Conservation (phyloP, 2,797 vertebrate species). For the Acipenser oxyrinchus region DNA sequence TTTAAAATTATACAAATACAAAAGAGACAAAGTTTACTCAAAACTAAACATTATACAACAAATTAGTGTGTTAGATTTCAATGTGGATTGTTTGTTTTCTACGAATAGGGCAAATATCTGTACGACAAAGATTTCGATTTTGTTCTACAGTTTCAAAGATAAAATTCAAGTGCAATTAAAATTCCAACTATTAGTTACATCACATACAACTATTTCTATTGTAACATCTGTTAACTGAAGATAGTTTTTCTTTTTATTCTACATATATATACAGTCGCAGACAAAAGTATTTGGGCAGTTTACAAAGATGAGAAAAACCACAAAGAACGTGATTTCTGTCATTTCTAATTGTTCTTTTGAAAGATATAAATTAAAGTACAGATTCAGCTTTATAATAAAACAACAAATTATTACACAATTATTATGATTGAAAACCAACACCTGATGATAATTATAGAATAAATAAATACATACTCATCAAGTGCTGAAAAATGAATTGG, state of each 20-base stretch:
- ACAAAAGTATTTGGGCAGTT: too few relatives aligned
- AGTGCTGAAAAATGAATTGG: too few relatives aligned
- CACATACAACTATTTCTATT: slow-evolving; percentile 63
- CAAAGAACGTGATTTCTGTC: too few relatives aligned
- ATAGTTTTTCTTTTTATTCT: slow-evolving; percentile 61
- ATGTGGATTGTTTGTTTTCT: slow-evolving; percentile 18
- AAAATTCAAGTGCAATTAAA: slow-evolving; percentile 80
- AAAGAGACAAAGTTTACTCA: background rate
- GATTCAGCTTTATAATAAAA: too few relatives aligned
- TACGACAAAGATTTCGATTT: slow-evolving; percentile 48
- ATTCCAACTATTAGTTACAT: slow-evolving; percentile 74
- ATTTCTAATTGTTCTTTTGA: too few relatives aligned
- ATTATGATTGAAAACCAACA: too few relatives aligned
- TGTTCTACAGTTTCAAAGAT: slow-evolving; percentile 56
- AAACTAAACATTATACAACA: slow-evolving; percentile 1
- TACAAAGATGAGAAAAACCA: too few relatives aligned
- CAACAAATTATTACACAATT: too few relatives aligned
- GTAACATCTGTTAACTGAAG: slow-evolving; percentile 68
- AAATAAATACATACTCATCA: too few relatives aligned
- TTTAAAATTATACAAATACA: slow-evolving; percentile 5
- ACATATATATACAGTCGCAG: background rate
- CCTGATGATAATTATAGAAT: too few relatives aligned
- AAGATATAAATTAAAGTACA: too few relatives aligned
- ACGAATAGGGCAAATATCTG: slow-evolving; percentile 42
- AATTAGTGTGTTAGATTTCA: background rate